A percentile compares a stretch with the other conserved stretches of the same genome.
Evolutionary conservation across 1,140 invertebrate genomes (phyloP).

Genomic region (Solen grandis): DNA sequence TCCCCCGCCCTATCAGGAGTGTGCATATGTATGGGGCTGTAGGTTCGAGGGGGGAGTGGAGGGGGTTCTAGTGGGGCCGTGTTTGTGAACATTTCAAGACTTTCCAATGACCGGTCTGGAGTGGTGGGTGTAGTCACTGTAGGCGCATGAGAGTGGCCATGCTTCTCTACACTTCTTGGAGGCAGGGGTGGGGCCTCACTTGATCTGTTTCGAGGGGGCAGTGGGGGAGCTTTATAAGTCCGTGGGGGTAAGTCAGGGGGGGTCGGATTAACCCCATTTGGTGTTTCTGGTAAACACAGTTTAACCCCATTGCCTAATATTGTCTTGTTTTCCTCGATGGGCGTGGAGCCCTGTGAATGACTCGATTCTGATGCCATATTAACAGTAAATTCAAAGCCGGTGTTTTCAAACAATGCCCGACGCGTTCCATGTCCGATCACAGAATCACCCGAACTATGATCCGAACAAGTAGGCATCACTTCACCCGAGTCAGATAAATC

Average conservation of each 20-base stretch:
- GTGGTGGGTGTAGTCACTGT: conserved; percentile 66
- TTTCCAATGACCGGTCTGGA: conserved; percentile 54
- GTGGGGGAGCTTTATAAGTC: conserved; percentile 76
- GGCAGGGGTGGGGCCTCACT: conserved; percentile 71
- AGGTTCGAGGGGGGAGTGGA: conserved; percentile 75
- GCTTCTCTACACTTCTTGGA: conserved; percentile 61
- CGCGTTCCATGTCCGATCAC: background rate
- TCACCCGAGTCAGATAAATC: conserved; percentile 23
- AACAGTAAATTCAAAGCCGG: conserved; percentile 29
- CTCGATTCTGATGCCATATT: conserved; percentile 16
- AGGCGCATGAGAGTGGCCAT: conserved; percentile 26
- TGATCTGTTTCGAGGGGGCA: conserved; percentile 68
- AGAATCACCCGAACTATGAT: background rate
- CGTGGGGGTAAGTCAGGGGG: conserved; percentile 73
- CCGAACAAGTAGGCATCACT: conserved; percentile 14
- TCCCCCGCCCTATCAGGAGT: conserved; percentile 30
- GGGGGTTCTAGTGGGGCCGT: conserved; percentile 58
- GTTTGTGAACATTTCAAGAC: conserved; percentile 50
- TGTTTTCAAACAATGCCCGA: background rate
- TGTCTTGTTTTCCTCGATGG: background rate
- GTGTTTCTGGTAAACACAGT: conserved; percentile 23
- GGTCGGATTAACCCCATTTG: conserved; percentile 29
- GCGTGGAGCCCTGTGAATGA: background rate
- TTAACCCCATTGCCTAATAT: background rate
- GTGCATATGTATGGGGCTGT: conserved; percentile 71